A percentile compares a stretch with the other conserved stretches of the same genome.
Conservation (phyloP, 2,888 invertebrate species). For the Papilio gigon region DNA sequence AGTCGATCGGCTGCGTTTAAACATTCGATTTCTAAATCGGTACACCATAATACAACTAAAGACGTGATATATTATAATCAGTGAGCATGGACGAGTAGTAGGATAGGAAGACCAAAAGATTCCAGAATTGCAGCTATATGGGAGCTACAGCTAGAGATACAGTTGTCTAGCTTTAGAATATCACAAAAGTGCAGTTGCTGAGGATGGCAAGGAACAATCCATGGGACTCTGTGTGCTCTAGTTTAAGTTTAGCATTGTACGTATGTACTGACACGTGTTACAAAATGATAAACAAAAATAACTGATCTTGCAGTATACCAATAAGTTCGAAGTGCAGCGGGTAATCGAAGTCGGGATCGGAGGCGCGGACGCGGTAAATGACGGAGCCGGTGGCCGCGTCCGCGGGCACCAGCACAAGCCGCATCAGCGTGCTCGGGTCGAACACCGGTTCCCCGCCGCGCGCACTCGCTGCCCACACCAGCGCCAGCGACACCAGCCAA, state of each 20-base stretch:
- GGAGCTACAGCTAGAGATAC: no score
- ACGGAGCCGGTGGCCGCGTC: slow-evolving; percentile 92
- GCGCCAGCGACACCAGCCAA: slow-evolving; percentile 59
- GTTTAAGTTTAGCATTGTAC: no score
- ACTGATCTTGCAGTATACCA: slow-evolving; percentile 67
- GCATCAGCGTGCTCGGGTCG: slow-evolving; percentile 92
- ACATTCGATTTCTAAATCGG: no score
- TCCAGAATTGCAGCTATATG: background rate
- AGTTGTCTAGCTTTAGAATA: no score
- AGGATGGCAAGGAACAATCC: no score
- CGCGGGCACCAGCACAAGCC: slow-evolving; percentile 90
- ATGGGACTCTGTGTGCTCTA: no score
- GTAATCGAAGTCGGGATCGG: slow-evolving; percentile 93
- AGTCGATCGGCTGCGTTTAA: no score
- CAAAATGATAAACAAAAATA: background rate
- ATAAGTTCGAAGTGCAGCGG: slow-evolving; percentile 91
- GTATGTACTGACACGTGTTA: no score
- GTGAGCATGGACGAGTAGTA: background rate
- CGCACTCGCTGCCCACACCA: slow-evolving; percentile 58
- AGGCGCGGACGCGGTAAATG: slow-evolving; percentile 93
- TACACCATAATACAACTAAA: no score
- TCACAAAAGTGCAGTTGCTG: no score
- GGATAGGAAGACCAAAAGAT: background rate
- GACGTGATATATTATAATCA: no score
- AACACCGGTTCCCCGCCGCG: slow-evolving; percentile 88